Evolutionary conservation across 2,113 vertebrate genomes (phyloP).

Genomic region (Nesogale talazaci): DNA sequence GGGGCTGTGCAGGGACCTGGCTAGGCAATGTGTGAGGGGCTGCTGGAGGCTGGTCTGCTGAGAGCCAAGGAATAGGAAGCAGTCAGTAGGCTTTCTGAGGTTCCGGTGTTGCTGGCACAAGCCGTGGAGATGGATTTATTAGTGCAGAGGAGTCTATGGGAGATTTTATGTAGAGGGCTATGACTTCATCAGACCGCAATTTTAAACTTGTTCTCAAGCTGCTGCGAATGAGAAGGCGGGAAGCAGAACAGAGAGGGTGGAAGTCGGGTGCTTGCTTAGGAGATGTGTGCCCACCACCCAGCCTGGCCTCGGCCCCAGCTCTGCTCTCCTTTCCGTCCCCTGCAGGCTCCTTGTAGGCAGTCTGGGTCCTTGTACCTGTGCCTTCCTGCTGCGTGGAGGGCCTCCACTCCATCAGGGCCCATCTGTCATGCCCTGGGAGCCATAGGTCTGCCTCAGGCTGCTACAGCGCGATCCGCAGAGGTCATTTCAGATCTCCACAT

Average conservation of each 20-base stretch:
- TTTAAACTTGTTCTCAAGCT: not conserved
- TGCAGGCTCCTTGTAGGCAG: not conserved
- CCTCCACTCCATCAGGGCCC: no score
- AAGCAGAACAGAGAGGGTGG: not conserved
- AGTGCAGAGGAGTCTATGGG: not conserved
- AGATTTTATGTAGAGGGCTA: not conserved
- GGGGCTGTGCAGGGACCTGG: not conserved
- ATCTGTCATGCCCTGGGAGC: not conserved
- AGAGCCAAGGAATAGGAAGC: not conserved
- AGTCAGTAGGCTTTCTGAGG: not conserved
- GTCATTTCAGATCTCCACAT: constrained; percentile 7
- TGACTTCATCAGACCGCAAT: not conserved
- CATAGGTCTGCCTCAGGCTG: not conserved
- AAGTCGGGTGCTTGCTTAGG: not conserved
- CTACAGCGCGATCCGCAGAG: not conserved
- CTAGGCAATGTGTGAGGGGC: not conserved
- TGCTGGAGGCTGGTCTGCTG: not conserved
- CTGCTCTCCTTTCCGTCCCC: no score
- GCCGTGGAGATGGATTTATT: not conserved
- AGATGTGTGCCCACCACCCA: not conserved
- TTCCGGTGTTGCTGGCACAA: not conserved
- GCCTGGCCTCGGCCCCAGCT: accelerated
- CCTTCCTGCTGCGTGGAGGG: not conserved
- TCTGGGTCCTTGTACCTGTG: no score
- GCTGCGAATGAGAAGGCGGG: not conserved